A percentile compares a stretch with the other conserved stretches of the same genome.
phyloP scores from a whole-genome alignment of 2,888 invertebrate genomes.

The Cremastobaeus sp. region DNA sequence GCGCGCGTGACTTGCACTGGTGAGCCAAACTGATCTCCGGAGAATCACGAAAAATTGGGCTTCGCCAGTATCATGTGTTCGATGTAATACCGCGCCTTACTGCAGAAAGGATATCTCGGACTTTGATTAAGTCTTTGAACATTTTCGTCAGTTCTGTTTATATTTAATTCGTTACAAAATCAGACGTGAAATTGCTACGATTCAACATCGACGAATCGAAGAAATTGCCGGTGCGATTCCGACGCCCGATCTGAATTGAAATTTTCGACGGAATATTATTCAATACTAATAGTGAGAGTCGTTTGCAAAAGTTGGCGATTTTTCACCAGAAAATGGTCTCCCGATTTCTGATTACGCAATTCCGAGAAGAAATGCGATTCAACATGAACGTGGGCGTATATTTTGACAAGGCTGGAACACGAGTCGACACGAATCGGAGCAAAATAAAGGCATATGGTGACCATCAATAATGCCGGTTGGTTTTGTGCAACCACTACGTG shows the following conservation, averaged over 20 bases:
- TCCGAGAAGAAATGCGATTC: conserved; percentile 37
- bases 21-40: conserved; percentile 54
- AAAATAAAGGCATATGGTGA: conserved; percentile 52
- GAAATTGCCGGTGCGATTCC: too few relatives aligned
- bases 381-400: conserved; percentile 22
- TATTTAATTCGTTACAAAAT: conserved; percentile 14
- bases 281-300: neutral
- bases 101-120: neutral
- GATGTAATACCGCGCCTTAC: conserved; percentile 19
- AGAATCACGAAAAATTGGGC: conserved; percentile 52
- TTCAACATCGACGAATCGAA: conserved; percentile 2
- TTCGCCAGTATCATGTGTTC: conserved; percentile 36
- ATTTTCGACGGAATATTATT: neutral
- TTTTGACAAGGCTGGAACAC: conserved; percentile 34
- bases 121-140: conserved; percentile 20
- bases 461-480: conserved; percentile 48
- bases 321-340: neutral
- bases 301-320: neutral
- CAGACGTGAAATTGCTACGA: conserved; percentile 5
- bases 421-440: conserved; percentile 30
- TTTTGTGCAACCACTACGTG: conserved; percentile 50
- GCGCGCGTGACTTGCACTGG: conserved; percentile 58
- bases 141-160: conserved; percentile 20
- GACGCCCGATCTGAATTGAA: too few relatives aligned
- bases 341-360: conserved; percentile 26